phyloP scores from a whole-genome alignment of 92 coral and sea anemone genomes.

The Parazoanthus swiftii region DNA sequence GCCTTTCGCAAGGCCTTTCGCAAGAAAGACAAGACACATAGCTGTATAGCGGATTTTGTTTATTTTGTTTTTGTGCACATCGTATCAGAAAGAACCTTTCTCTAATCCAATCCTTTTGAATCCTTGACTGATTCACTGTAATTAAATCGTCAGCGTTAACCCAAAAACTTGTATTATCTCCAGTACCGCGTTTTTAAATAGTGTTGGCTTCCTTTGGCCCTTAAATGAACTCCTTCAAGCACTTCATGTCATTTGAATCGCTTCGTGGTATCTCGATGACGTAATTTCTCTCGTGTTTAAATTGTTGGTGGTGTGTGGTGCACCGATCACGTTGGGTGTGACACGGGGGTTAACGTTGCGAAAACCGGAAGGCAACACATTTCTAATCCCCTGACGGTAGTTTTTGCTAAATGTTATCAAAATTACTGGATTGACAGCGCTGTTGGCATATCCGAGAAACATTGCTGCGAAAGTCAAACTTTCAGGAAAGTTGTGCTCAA shows the following conservation, averaged over 20 bases:
- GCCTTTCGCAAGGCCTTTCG: too few relatives aligned
- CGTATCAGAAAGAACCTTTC: too few relatives aligned
- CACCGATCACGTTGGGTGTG: slow-evolving; percentile 4
- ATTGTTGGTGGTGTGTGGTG: background rate
- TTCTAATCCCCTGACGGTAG: slow-evolving; percentile 29
- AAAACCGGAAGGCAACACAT: background rate
- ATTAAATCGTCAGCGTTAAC: too few relatives aligned
- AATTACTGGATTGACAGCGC: slow-evolving; percentile 37
- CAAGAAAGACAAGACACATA: too few relatives aligned
- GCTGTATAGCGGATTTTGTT: too few relatives aligned
- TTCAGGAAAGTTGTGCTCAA: background rate
- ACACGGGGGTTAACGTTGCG: background rate
- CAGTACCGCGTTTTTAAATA: too few relatives aligned
- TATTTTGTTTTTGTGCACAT: too few relatives aligned
- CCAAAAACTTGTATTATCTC: too few relatives aligned
- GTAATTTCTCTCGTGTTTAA: background rate
- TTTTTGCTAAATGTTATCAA: slow-evolving; percentile 34
- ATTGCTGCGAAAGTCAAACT: slow-evolving; percentile 7
- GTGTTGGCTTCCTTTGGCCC: too few relatives aligned
- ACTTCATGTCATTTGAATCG: background rate
- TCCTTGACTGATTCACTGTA: too few relatives aligned
- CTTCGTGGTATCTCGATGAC: slow-evolving; percentile 4
- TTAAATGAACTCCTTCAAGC: background rate
- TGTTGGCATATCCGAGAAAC: slow-evolving; percentile 34
- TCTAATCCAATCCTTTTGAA: too few relatives aligned